Evolutionary conservation across 2,113 vertebrate genomes (phyloP).

Genomic region (Todiramphus chloris): DNA sequence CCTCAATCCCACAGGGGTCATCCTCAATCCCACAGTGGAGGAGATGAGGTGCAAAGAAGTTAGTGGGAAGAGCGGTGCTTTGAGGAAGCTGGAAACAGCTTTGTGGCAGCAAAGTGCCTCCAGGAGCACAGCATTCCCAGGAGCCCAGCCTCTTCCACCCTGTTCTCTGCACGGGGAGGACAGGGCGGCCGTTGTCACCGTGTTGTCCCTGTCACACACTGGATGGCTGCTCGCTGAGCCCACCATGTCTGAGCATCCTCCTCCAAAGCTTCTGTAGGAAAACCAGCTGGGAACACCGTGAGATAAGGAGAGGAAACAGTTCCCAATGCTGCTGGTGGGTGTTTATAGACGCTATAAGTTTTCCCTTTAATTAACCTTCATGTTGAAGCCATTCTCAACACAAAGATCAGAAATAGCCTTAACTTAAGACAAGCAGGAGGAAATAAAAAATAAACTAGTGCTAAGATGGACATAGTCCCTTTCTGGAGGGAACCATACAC

Average conservation of each 20-base stretch:
- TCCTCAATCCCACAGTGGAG: no score
- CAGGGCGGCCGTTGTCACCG: neutral
- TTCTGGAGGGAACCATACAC: neutral
- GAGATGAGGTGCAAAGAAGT: neutral
- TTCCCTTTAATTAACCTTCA: neutral
- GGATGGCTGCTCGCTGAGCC: neutral
- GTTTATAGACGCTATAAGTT: neutral
- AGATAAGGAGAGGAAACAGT: neutral
- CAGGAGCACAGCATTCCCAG: rapidly evolving
- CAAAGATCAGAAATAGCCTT: neutral
- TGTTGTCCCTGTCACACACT: neutral
- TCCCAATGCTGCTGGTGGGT: neutral
- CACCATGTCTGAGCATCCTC: neutral
- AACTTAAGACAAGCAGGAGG: neutral
- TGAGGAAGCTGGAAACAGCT: neutral
- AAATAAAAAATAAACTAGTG: neutral
- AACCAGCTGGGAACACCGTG: neutral
- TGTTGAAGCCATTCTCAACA: neutral
- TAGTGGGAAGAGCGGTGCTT: neutral
- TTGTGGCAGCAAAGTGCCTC: neutral
- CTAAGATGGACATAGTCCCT: neutral
- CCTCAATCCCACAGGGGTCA: no score
- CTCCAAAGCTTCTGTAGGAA: neutral
- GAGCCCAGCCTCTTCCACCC: neutral
- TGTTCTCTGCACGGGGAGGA: no score